Evolutionary conservation across 2,113 vertebrate genomes (phyloP), one percentile per base, ranked within the genome.

Genomic region (Cacatua alba): DNA sequence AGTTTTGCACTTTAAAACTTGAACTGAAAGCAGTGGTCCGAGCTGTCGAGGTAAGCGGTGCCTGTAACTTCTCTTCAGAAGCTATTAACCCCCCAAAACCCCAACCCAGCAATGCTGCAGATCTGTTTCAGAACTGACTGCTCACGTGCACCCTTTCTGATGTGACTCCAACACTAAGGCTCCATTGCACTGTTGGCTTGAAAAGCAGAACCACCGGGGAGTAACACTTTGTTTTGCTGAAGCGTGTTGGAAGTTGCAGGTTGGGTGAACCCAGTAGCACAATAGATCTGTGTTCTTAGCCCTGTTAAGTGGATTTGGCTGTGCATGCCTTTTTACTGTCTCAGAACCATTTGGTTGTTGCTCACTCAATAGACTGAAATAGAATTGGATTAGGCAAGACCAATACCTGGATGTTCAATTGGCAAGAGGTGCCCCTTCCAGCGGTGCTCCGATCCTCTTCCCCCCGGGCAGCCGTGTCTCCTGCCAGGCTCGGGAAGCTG

Each of bases 1-100:
- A 62, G 88, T 92, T 96, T 90, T 96, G 95, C 97, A 96, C 95
- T 97, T 97, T 96, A 95, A 60, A 74, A 26, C 95, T 59, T 23
- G 55, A 90, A 46, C 90, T 71, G 92, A 91, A 76, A 81, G 72
- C 82, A 35, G 6, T 11, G 93, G 79, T 88, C 78, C 3, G 8
- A 44, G 25, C 52, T 29, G 82, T 64, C 82, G 9, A 44, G 94
- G 70, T 23, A 9, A 74, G 85, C 88, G 17, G 96, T 90, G 95
- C 91, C 91, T 93, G 87, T 53, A 55, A 43, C n/a, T 85, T 49
- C 82, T 91, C 91, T 41, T 84, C 55, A 43, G 55, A 80, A 92
- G 89, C 82, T 90, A 13, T 67, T 92, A 5, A 83, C 60, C 88
- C 79, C 82, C 85, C 76, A 86, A 80, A 37, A 33, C 0, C n/a